These are phyloP conservation scores for Parambassis ranga DNA, from an alignment of 2,797 vertebrate genomes.

Conservation along the genomic window DNA sequence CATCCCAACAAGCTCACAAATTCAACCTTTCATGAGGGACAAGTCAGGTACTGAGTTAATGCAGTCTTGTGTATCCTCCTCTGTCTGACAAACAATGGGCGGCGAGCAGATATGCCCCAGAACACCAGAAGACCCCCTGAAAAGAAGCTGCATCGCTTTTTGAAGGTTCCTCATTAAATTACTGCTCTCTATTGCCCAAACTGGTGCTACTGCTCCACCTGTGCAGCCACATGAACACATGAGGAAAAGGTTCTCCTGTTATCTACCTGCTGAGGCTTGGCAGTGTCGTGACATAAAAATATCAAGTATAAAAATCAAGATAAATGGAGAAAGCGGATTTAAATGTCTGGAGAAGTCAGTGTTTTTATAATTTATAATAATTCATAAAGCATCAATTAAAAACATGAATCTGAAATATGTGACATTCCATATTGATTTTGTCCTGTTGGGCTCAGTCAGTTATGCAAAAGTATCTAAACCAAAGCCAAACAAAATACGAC, in stretches of 20 bases:
- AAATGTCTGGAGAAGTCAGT: too few relatives aligned
- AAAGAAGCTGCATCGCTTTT: constrained; percentile 1
- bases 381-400: too few relatives aligned
- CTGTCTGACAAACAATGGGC: constrained; percentile 2
- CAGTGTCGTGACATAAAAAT: neutral
- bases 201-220: neutral
- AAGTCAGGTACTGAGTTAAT: constrained; percentile 2
- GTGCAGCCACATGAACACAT: neutral
- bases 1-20: neutral
- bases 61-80: neutral
- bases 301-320: too few relatives aligned
- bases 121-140: neutral
- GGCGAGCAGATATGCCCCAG: neutral
- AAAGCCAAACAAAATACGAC: too few relatives aligned
- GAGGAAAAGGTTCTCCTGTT: neutral
- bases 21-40: neutral
- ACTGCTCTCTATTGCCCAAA: neutral
- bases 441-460: too few relatives aligned
- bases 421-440: too few relatives aligned
- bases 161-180: constrained; percentile 11
- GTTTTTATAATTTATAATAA: too few relatives aligned
- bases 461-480: too few relatives aligned
- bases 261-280: neutral
- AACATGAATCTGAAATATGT: too few relatives aligned
- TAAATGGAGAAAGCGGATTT: too few relatives aligned